Evolutionary conservation across 2,797 vertebrate genomes (phyloP).

Genomic region (Pseudocheirus occidentalis): DNA sequence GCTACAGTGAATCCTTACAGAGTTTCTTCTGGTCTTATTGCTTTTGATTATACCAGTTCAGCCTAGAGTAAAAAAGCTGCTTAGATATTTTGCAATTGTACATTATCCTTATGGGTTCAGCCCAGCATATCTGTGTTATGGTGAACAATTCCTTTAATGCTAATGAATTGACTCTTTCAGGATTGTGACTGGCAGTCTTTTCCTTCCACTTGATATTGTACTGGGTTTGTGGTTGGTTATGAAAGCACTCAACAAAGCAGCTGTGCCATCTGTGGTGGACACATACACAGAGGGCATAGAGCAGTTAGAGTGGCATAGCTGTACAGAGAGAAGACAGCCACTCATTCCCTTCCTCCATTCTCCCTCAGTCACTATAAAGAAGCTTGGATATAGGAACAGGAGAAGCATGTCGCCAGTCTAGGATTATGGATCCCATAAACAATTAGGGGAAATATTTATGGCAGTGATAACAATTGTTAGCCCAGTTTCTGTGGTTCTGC

Average conservation of each 20-base stretch:
- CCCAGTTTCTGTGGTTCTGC: not conserved
- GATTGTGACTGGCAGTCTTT: constrained; percentile 36
- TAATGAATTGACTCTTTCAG: not conserved
- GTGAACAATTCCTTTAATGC: constrained; percentile 29
- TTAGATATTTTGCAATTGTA: constrained; percentile 19
- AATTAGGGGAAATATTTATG: not conserved
- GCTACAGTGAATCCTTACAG: constrained; percentile 17
- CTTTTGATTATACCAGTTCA: constrained; percentile 40
- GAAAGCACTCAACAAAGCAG: constrained; percentile 25
- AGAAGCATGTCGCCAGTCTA: not conserved
- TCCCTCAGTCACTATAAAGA: not conserved
- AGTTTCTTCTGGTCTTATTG: constrained; percentile 22
- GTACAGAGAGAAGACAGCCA: constrained; percentile 39
- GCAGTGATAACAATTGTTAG: not conserved
- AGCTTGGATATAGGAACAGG: not conserved
- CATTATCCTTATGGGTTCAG: constrained; percentile 25
- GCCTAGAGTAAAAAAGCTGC: not conserved
- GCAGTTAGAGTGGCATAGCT: constrained; percentile 2
- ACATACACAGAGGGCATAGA: not conserved
- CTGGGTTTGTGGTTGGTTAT: constrained; percentile 45
- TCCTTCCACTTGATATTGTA: constrained; percentile 21
- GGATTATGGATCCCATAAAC: not conserved
- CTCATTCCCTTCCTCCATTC: not conserved
- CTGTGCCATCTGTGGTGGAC: not conserved
- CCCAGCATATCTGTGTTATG: constrained; percentile 24